Evolutionary conservation across 2,113 vertebrate genomes (phyloP).

Genomic region (Gadus macrocephalus): DNA sequence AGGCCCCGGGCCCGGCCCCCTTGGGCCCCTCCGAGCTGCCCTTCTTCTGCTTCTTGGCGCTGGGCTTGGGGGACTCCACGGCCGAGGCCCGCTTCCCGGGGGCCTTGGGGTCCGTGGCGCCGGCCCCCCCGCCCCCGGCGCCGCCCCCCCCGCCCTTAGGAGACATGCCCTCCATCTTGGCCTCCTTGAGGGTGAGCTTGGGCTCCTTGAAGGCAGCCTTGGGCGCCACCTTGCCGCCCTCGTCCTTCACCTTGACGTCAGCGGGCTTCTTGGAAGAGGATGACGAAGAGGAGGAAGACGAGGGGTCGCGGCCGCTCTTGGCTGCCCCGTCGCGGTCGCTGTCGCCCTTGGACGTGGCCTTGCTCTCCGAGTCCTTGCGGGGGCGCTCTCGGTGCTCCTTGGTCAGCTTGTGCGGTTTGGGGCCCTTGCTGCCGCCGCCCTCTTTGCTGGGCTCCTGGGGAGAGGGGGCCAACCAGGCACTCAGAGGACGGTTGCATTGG

Average conservation of each 20-base stretch:
- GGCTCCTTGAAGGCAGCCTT: constrained; percentile 98
- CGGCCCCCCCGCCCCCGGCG: constrained; percentile 51
- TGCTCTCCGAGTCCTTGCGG: constrained; percentile 95
- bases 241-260: constrained; percentile 91
- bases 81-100: constrained; percentile 88
- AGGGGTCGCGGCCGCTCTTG: constrained; percentile 67
- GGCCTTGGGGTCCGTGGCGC: constrained; percentile 76
- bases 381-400: constrained; percentile 94
- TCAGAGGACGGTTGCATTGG: too few species aligned
- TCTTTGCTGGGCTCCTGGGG: constrained; percentile 75
- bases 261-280: constrained; percentile 81
- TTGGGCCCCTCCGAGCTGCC: constrained; percentile 83
- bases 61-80: constrained; percentile 90
- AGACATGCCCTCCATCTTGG: constrained; percentile 90
- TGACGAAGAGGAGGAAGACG: constrained; percentile 64
- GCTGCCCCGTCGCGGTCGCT: constrained; percentile 79
- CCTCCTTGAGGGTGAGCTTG: constrained; percentile 92
- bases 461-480: neutral
- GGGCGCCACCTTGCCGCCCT: constrained; percentile 80
- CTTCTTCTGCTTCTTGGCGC: constrained; percentile 93
- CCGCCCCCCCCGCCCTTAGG: constrained; percentile 86
- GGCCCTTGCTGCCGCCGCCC: constrained; percentile 74
- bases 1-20: constrained; percentile 46
- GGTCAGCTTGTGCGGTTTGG: constrained; percentile 90
- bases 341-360: constrained; percentile 79